These are phyloP conservation scores for Drosophila pseudoobscura DNA, from an alignment of 1,140 invertebrate species.

Conservation along the genomic window DNA sequence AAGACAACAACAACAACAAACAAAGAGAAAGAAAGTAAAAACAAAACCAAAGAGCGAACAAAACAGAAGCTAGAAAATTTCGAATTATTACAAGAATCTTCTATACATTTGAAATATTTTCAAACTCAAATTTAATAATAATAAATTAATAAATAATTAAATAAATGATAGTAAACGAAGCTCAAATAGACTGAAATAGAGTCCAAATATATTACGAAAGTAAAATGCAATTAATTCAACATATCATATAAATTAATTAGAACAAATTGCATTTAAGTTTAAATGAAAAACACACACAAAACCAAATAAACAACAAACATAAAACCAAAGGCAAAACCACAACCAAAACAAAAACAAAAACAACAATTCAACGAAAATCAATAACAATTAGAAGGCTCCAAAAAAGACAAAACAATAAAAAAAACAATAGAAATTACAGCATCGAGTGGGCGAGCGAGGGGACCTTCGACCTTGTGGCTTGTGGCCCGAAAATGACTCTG, in stretches of 20 bases:
- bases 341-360: not conserved
- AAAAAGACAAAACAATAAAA: constrained; percentile 19
- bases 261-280: constrained; percentile 78
- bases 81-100: constrained; percentile 37
- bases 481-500: no score
- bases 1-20: constrained; percentile 1
- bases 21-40: not conserved
- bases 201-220: constrained; percentile 77
- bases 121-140: constrained; percentile 45
- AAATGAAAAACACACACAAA: constrained; percentile 16
- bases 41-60: constrained; percentile 1
- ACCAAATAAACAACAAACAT: constrained; percentile 10
- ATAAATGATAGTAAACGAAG: constrained; percentile 66
- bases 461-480: no score
- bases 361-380: constrained; percentile 27
- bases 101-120: constrained; percentile 51
- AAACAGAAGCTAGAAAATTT: constrained; percentile 24
- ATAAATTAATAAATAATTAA: constrained; percentile 54
- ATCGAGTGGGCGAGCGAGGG: no score
- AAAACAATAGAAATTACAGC: constrained; percentile 13
- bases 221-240: constrained; percentile 72
- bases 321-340: constrained; percentile 12
- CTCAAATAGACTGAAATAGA: constrained; percentile 83
- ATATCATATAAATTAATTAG: constrained; percentile 82
- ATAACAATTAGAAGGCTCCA: constrained; percentile 22